Percentiles rank a stretch among this genome's conserved stretches.
Conservation (phyloP, 2,797 vertebrate species). For the Myripristis murdjan region DNA sequence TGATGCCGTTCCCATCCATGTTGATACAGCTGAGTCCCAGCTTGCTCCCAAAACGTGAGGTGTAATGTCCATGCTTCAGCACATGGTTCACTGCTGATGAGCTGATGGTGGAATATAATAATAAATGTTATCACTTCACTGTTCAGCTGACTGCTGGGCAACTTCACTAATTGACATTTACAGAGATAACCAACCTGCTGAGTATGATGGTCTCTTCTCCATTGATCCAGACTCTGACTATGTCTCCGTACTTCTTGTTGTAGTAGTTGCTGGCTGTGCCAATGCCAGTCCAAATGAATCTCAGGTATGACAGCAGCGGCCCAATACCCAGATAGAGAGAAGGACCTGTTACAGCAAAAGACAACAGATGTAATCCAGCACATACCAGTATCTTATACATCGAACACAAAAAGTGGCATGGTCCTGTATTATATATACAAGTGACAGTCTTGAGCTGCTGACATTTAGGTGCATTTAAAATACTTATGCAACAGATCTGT, state of each 20-base stretch:
- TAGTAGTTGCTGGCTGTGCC: conserved; percentile 96
- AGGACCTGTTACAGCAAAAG: conserved; percentile 84
- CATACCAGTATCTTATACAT: no score
- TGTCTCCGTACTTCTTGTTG: conserved; percentile 93
- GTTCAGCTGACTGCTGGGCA: neutral
- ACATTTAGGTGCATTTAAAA: neutral
- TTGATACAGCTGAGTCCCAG: conserved; percentile 91
- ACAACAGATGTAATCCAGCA: neutral
- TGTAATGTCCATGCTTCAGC: conserved; percentile 90
- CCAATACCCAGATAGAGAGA: conserved; percentile 93
- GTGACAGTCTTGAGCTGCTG: no score
- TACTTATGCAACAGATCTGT: neutral
- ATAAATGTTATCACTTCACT: neutral
- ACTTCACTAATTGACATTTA: no score
- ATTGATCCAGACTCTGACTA: conserved; percentile 94
- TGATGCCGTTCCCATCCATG: conserved; percentile 95
- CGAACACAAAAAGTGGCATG: no score
- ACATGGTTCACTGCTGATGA: conserved; percentile 92
- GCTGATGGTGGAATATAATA: conserved; percentile 68
- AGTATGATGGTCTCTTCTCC: conserved; percentile 95
- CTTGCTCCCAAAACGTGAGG: conserved; percentile 92
- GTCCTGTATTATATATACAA: no score
- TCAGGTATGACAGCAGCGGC: conserved; percentile 90
- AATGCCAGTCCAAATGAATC: conserved; percentile 95
- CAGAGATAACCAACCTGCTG: conserved; percentile 88